These are phyloP conservation scores for Prietella phreatophila DNA, from an alignment of 2,113 vertebrate genomes.

Conservation along the genomic window DNA sequence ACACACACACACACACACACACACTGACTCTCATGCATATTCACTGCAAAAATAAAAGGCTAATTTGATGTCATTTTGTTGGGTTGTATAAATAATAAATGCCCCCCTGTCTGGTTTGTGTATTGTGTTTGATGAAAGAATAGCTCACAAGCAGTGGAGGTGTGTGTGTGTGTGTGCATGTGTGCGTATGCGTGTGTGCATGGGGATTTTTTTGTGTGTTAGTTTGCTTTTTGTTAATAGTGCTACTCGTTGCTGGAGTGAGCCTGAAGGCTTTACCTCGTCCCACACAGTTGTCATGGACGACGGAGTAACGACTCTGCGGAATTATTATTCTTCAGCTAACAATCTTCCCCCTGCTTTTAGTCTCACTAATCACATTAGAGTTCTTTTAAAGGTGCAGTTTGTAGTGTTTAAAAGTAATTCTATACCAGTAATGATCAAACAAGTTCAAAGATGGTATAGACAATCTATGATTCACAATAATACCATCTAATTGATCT, in stretches of 20 bases:
- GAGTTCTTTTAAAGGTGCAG: background rate
- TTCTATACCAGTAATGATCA: background rate
- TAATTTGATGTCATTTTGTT: slow-evolving; percentile 15
- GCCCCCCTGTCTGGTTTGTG: slow-evolving; percentile 26
- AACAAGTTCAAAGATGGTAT: background rate
- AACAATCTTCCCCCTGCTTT: background rate
- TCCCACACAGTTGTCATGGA: slow-evolving; percentile 52
- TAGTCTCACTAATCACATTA: slow-evolving; percentile 21
- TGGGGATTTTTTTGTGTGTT: slow-evolving; percentile 56
- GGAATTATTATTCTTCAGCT: slow-evolving; percentile 19
- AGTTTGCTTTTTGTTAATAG: slow-evolving; percentile 51
- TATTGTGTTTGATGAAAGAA: slow-evolving; percentile 35
- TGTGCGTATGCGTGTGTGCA: slow-evolving; percentile 53
- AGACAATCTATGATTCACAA: background rate
- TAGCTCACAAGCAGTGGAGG: slow-evolving; percentile 10
- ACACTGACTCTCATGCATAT: background rate
- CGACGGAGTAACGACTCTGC: slow-evolving; percentile 39
- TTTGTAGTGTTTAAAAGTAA: background rate
- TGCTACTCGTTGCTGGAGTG: slow-evolving; percentile 38
- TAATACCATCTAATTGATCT: background rate
- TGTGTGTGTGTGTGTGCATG: slow-evolving; percentile 48
- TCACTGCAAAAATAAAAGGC: background rate
- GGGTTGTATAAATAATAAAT: slow-evolving; percentile 46
- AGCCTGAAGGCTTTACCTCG: slow-evolving; percentile 35
- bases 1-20: background rate